These are phyloP conservation scores for Acanthosoma haemorrhoidale DNA, from an alignment of 2,888 invertebrate species.

Conservation along the genomic window DNA sequence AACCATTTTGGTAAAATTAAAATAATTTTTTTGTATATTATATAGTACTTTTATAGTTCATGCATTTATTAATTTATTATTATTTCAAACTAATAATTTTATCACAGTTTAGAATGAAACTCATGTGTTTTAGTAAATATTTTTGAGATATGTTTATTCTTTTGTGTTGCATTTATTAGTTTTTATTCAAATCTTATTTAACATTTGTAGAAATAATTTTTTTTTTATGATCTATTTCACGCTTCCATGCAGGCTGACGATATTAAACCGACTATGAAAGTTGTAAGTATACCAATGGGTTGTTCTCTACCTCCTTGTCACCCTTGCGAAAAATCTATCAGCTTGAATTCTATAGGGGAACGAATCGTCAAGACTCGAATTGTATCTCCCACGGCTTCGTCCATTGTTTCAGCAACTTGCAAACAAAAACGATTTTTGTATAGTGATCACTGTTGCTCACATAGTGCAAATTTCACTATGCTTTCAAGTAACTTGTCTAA, in stretches of 20 bases:
- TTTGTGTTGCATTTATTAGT: not conserved
- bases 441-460: not conserved
- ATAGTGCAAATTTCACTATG: not conserved
- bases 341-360: not conserved
- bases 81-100: too few species aligned
- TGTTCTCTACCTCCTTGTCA: constrained; percentile 22
- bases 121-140: too few species aligned
- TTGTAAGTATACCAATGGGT: constrained; percentile 36
- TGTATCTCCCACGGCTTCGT: constrained; percentile 1
- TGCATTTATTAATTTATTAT: too few species aligned
- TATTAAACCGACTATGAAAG: constrained; percentile 33
- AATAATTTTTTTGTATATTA: too few species aligned
- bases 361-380: not conserved
- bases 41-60: too few species aligned
- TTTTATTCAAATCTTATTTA: not conserved
- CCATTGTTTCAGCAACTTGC: not conserved
- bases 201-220: constrained; percentile 11
- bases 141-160: too few species aligned
- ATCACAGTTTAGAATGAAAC: too few species aligned
- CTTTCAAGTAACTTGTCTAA: constrained; percentile 35
- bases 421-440: not conserved
- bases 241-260: constrained; percentile 34
- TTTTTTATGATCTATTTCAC: constrained; percentile 32
- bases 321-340: constrained; percentile 18
- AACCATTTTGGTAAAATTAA: too few species aligned